Conservation (phyloP, 2,888 invertebrate species). For the Hydraecia micacea region DNA sequence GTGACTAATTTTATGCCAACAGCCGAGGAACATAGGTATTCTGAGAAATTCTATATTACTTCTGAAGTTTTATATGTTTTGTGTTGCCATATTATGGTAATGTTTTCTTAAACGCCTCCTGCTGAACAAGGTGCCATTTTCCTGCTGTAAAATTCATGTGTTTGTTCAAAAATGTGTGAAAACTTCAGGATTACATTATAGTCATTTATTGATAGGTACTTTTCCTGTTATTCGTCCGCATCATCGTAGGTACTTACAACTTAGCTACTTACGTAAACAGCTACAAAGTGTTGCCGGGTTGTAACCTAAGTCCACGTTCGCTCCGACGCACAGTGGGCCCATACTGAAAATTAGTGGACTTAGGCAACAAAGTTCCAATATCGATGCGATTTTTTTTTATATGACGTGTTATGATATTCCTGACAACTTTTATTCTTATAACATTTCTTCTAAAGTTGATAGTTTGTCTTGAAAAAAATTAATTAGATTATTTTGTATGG, state of each 20-base stretch:
- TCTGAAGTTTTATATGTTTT: constrained; percentile 64
- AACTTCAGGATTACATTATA: background rate
- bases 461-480: no score
- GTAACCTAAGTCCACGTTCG: background rate
- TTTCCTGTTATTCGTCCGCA: background rate
- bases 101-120: background rate
- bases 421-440: no score
- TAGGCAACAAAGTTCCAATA: no score
- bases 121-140: background rate
- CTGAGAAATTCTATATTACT: constrained; percentile 73
- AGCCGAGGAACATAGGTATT: constrained; percentile 74
- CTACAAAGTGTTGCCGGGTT: background rate
- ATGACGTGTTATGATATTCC: no score
- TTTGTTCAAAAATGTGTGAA: background rate
- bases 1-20: constrained; percentile 87
- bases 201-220: background rate
- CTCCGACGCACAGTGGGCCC: no score
- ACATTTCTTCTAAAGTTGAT: no score
- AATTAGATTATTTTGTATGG: no score
- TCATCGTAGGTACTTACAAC: background rate
- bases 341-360: no score
- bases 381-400: no score
- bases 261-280: background rate
- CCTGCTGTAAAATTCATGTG: background rate
- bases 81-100: constrained; percentile 22